Conservation (phyloP, 2,888 invertebrate genomes). For the Eristalis arbustorum region DNA sequence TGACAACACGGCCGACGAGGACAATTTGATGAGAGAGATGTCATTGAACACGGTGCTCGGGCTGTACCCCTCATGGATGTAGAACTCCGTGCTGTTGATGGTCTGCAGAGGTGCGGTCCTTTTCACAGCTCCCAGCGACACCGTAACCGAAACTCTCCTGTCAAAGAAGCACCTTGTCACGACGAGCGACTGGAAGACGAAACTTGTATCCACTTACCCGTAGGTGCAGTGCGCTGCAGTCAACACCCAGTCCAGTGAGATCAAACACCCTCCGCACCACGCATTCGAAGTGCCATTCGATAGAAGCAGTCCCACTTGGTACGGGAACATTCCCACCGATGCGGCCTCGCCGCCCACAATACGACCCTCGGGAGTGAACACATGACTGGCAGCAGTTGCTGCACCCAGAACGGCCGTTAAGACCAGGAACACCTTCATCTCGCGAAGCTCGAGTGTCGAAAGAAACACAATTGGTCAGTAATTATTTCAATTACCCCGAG, state of each 20-base stretch:
- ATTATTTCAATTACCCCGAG: not conserved
- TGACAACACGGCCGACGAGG: constrained; percentile 72
- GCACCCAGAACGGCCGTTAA: not conserved
- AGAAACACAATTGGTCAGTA: not conserved
- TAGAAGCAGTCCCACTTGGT: constrained; percentile 74
- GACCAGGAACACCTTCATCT: not conserved
- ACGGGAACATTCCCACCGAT: constrained; percentile 38
- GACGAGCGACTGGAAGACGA: not conserved
- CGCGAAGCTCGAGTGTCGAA: not conserved
- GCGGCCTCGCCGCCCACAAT: constrained; percentile 45
- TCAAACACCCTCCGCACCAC: constrained; percentile 76
- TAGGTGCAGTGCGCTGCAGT: constrained; percentile 77
- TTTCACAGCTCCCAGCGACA: constrained; percentile 73
- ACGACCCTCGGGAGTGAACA: not conserved
- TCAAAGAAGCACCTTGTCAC: not conserved
- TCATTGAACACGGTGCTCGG: constrained; percentile 73
- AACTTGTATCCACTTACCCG: constrained; percentile 61
- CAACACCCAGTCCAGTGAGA: constrained; percentile 74
- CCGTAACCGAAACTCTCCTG: constrained; percentile 37
- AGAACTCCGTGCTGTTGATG: constrained; percentile 71
- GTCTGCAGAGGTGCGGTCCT: constrained; percentile 70
- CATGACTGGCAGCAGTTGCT: not conserved
- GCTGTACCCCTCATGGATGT: constrained; percentile 73
- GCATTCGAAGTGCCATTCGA: constrained; percentile 32
- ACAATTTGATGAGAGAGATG: constrained; percentile 75